Evolutionary conservation across 2,797 vertebrate species (phyloP).

Genomic region (Hipposideros larvatus): DNA sequence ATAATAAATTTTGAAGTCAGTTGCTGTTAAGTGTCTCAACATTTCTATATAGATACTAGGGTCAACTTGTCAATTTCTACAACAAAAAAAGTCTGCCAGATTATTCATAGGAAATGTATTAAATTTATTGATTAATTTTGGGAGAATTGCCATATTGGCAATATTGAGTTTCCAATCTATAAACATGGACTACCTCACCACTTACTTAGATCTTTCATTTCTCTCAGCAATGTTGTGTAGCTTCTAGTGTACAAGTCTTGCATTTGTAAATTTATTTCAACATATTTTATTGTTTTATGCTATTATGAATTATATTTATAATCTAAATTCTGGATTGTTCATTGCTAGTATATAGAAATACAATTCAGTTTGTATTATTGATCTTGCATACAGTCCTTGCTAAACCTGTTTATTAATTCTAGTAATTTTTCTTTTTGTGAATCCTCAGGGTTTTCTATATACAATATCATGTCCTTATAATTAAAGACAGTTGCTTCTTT

Average conservation of each 20-base stretch:
- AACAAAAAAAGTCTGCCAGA: background rate
- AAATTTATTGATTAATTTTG: slow-evolving; percentile 3
- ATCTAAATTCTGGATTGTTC: background rate
- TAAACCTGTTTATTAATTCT: background rate
- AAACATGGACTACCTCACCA: background rate
- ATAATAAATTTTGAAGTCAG: background rate
- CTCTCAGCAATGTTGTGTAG: background rate
- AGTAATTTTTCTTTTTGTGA: background rate
- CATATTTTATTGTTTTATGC: background rate
- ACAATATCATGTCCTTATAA: background rate
- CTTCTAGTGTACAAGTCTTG: background rate
- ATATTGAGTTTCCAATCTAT: background rate
- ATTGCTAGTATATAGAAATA: background rate
- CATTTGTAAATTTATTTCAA: background rate
- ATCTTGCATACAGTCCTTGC: background rate
- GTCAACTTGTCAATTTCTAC: background rate
- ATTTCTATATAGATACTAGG: background rate
- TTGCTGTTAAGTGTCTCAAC: background rate
- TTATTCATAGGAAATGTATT: background rate
- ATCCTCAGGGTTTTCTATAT: background rate
- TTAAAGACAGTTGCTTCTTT: background rate
- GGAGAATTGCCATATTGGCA: background rate
- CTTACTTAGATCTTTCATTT: background rate
- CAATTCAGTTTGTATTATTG: background rate
- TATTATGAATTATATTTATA: background rate